Conservation (phyloP, 23 tunicate genomes). For the Styela plicata region DNA sequence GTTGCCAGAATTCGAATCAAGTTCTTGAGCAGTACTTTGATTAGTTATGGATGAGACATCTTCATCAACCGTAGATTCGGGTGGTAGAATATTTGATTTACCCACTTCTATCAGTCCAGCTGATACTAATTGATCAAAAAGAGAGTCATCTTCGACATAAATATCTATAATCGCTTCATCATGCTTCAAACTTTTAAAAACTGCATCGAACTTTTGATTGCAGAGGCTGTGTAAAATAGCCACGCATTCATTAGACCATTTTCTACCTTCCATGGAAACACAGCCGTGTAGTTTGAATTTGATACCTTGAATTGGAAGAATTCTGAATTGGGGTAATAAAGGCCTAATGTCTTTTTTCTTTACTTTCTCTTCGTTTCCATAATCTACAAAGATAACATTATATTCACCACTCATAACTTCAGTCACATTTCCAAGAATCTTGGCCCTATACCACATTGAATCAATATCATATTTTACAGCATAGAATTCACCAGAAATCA, state of each 20-base stretch:
- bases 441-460: slow-evolving; percentile 3
- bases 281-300: not conserved
- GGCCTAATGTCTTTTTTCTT: not conserved
- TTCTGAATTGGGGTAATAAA: not conserved
- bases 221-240: not conserved
- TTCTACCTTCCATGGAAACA: not conserved
- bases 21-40: not conserved
- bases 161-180: not conserved
- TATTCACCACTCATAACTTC: not conserved
- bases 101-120: not conserved
- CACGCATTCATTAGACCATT: not conserved
- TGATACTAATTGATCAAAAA: not conserved
- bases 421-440: not conserved
- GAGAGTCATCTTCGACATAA: not conserved
- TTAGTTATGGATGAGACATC: too few relatives aligned
- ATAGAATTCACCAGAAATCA: not conserved
- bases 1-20: not conserved
- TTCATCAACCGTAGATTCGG: not conserved
- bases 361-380: slow-evolving; percentile 1
- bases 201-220: not conserved
- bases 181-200: not conserved
- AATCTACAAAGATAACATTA: not conserved
- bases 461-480: not conserved
- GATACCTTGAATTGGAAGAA: slow-evolving; percentile 3
- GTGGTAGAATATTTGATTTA: not conserved